phyloP scores from a whole-genome alignment of 1,140 invertebrate species.

The Drosophila equinoxialis region DNA sequence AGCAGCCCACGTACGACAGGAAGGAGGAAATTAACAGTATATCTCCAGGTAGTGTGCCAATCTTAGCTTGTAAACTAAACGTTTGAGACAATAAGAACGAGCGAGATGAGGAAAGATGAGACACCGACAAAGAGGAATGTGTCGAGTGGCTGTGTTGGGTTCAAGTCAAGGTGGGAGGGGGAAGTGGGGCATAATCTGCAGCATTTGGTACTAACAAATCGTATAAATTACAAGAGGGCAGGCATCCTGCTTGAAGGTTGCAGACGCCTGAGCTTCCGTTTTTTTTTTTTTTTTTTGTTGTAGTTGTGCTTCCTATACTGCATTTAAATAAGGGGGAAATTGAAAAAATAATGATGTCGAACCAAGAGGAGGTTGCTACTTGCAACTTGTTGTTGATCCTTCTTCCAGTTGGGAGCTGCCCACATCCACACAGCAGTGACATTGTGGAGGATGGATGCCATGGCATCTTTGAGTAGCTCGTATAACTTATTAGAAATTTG shows the following conservation, averaged over 20 bases:
- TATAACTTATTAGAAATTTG: slow-evolving; percentile 68
- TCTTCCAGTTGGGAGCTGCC: neutral
- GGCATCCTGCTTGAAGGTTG: slow-evolving; percentile 34
- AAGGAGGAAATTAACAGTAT: slow-evolving; percentile 95
- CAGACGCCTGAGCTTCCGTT: slow-evolving; percentile 28
- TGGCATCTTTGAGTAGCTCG: slow-evolving; percentile 11
- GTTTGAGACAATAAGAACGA: slow-evolving; percentile 13
- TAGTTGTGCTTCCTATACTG: neutral
- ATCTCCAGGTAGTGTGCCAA: slow-evolving; percentile 94
- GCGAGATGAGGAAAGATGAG: neutral
- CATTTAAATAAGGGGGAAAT: slow-evolving; percentile 76
- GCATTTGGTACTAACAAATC: slow-evolving; percentile 55
- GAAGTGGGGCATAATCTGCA: slow-evolving; percentile 20
- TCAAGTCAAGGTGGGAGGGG: too few relatives aligned
- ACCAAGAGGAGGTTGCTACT: slow-evolving; percentile 22
- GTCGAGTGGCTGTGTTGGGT: slow-evolving; percentile 1
- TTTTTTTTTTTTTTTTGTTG: neutral
- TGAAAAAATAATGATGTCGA: slow-evolving; percentile 77
- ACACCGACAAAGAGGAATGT: neutral
- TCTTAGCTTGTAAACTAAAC: slow-evolving; percentile 84
- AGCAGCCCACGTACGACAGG: slow-evolving; percentile 97
- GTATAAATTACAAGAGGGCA: slow-evolving; percentile 54
- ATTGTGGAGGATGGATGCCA: slow-evolving; percentile 37
- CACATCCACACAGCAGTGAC: slow-evolving; percentile 30
- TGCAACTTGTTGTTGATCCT: slow-evolving; percentile 35